These are phyloP conservation scores for Helicolenus hilgendorfi DNA, from an alignment of 2,797 vertebrate species.

Conservation along the genomic window DNA sequence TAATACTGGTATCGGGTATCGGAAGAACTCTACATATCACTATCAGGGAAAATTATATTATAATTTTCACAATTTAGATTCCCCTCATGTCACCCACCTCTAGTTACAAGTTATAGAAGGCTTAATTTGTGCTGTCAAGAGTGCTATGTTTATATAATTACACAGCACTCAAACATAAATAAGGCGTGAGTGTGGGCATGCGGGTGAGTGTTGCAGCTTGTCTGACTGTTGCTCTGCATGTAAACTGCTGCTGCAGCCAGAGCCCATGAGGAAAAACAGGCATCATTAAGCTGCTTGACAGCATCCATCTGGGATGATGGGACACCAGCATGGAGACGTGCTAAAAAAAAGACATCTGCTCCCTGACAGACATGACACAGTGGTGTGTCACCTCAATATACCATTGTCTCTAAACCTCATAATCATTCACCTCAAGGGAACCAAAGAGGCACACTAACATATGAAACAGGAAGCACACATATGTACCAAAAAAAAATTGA, in stretches of 20 bases:
- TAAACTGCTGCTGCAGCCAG: constrained; percentile 39
- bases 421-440: constrained; percentile 23
- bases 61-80: neutral
- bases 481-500: neutral
- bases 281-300: constrained; percentile 71
- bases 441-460: neutral
- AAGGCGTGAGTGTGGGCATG: constrained; percentile 14
- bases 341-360: constrained; percentile 35
- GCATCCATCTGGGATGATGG: constrained; percentile 67
- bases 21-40: neutral
- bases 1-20: neutral
- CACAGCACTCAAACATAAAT: constrained; percentile 6
- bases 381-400: neutral
- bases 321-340: constrained; percentile 31
- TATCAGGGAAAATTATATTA: neutral
- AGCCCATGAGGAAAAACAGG: constrained; percentile 53
- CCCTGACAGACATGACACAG: constrained; percentile 15
- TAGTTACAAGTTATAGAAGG: neutral
- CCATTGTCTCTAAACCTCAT: neutral
- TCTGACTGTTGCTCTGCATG: constrained; percentile 47
- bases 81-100: neutral
- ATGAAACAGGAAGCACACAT: neutral
- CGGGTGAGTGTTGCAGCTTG: constrained; percentile 22
- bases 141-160: constrained; percentile 20
- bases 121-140: neutral